Evolutionary conservation across 2,113 vertebrate genomes (phyloP), one percentile per base, ranked within the genome.

Genomic region (Hippocampus comes): DNA sequence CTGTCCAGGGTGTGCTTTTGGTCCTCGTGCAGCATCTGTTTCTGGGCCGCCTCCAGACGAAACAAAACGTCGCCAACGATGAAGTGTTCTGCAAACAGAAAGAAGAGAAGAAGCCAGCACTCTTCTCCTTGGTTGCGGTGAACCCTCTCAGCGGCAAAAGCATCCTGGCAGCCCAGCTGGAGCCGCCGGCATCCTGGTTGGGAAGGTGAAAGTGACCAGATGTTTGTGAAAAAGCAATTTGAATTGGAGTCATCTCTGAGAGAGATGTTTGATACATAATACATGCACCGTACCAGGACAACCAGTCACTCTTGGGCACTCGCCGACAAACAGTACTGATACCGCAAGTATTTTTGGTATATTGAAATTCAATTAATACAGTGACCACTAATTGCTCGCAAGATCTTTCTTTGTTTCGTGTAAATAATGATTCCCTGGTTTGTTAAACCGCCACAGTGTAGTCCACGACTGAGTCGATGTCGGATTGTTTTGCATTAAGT

Each of bases 21-120:
- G 88, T 90, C 57, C 82, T 90, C 71, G 73, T 90, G 74, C 90
- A 90, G 63, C 88, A 90, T 70, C 79, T 82, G 41, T 57, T 67
- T 14, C 75, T 83, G 66, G 75, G 72, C 63, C 77, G 78, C 9
- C 60, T 74, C 71, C 74, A 75, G 38, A 21, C 75, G 4, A 78
- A 59, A 18, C 73, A 57, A 0, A 67, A 34, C n/a, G 51, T 74
- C 25, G 41, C 3, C 27, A 25, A 25, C 67, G 69, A 63, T 23
- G 21, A 38, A 18, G 15, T 23, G 20, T 46, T 63, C 55, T 27
- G 20, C 2, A 18, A 12, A 9, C 78, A 82, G 20, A 68, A 56
- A 42, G 64, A 67, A 41, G 64, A 70, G 38, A 61, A 53, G 43
- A 75, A 48, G 38, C 43, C 2, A 0, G 30, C 59, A 0, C 60